Evolutionary conservation across 2,888 invertebrate species (phyloP).

Genomic region (Pteria penguin): DNA sequence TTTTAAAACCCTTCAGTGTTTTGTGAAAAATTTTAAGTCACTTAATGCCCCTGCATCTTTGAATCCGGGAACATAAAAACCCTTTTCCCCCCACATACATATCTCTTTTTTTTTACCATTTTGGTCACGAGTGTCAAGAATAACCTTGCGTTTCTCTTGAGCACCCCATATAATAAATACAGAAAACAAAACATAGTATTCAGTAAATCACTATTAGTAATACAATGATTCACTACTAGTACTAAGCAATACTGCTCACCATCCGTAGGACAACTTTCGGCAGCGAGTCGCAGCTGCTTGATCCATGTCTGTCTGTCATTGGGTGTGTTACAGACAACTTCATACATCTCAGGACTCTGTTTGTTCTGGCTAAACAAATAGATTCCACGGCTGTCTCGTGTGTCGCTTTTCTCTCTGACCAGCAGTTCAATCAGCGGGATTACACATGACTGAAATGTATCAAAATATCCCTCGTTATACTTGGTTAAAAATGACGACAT

Average conservation of each 20-base stretch:
- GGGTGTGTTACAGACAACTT: conserved; percentile 91
- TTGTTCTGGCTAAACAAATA: conserved; percentile 96
- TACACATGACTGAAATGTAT: conserved; percentile 88
- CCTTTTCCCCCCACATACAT: too few relatives aligned
- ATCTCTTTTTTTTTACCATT: too few relatives aligned
- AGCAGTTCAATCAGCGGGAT: conserved; percentile 94
- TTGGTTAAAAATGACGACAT: too few relatives aligned
- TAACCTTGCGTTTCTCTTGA: too few relatives aligned
- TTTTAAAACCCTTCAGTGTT: too few relatives aligned
- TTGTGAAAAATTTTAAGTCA: too few relatives aligned
- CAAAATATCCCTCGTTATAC: too few relatives aligned
- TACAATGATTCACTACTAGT: not conserved
- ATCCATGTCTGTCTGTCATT: conserved; percentile 96
- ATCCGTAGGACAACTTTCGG: conserved; percentile 89
- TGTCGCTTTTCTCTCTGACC: conserved; percentile 95
- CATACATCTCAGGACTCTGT: conserved; percentile 96
- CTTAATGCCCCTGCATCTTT: too few relatives aligned
- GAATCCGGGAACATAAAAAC: too few relatives aligned
- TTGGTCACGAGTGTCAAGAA: too few relatives aligned
- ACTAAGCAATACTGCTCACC: conserved; percentile 62
- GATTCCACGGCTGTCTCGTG: conserved; percentile 89
- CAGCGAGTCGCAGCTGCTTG: conserved; percentile 90
- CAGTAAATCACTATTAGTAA: too few relatives aligned
- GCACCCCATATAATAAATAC: too few relatives aligned
- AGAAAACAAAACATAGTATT: not conserved